A percentile compares a stretch with the other conserved stretches of the same genome.
Evolutionary conservation across 1,140 invertebrate genomes (phyloP).

Genomic region (Drosophila kanapiae): DNA sequence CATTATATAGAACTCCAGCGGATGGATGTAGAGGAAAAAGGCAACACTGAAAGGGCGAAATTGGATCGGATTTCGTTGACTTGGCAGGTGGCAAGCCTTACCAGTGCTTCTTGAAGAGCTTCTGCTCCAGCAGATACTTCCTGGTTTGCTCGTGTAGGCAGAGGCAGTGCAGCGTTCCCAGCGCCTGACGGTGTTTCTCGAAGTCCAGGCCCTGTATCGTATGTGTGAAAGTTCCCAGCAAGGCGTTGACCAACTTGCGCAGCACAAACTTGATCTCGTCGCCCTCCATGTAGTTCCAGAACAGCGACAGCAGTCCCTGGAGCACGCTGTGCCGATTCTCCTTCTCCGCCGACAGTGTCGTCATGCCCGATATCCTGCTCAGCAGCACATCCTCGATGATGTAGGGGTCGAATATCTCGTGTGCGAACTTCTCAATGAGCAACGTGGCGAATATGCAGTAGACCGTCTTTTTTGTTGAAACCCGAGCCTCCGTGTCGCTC

Average conservation of each 20-base stretch:
- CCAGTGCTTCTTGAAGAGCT: constrained; percentile 85
- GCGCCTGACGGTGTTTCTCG: constrained; percentile 86
- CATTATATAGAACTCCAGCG: constrained; percentile 79
- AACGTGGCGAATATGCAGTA: constrained; percentile 86
- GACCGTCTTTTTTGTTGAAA: constrained; percentile 84
- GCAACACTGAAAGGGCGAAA: constrained; percentile 56
- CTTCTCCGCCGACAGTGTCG: constrained; percentile 48
- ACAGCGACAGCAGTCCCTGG: constrained; percentile 85
- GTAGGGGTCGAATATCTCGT: constrained; percentile 87
- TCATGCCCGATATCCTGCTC: constrained; percentile 84
- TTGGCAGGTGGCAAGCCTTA: constrained; percentile 53
- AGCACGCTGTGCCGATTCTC: constrained; percentile 64
- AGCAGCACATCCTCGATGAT: constrained; percentile 87
- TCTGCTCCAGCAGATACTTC: constrained; percentile 77
- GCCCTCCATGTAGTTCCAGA: constrained; percentile 90
- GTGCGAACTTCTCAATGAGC: constrained; percentile 87
- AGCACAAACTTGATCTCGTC: constrained; percentile 88
- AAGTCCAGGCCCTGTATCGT: constrained; percentile 88
- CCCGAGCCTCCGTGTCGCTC: constrained; percentile 36
- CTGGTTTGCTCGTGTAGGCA: constrained; percentile 85
- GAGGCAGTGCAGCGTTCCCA: constrained; percentile 86
- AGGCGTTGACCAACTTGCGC: constrained; percentile 87
- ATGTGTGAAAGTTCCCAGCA: constrained; percentile 88
- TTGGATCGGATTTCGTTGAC: background rate
- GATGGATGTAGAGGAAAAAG: constrained; percentile 80